Evolutionary conservation across 2,888 invertebrate species (phyloP).

Genomic region (Muscina levida): DNA sequence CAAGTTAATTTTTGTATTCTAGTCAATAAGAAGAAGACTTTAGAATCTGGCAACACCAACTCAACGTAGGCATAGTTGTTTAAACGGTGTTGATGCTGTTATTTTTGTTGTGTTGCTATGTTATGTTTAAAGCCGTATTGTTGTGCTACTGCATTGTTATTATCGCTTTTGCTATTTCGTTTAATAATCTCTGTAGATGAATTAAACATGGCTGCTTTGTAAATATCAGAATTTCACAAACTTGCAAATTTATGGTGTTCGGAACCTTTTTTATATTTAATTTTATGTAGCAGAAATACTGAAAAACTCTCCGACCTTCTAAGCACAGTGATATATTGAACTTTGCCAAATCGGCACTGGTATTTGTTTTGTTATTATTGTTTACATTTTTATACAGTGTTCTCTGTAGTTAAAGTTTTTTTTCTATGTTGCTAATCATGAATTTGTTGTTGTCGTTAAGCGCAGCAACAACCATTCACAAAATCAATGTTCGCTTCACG

Average conservation of each 20-base stretch:
- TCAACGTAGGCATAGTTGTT: no score
- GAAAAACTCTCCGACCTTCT: slow-evolving; percentile 27
- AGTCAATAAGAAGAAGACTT: no score
- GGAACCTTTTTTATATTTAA: not conserved
- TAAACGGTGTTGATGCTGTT: no score
- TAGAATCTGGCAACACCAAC: no score
- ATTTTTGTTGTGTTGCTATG: no score
- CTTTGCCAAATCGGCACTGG: not conserved
- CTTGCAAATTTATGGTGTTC: slow-evolving; percentile 5
- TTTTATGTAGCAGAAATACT: not conserved
- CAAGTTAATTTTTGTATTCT: no score
- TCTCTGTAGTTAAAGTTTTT: no score
- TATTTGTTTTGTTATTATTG: slow-evolving; percentile 12
- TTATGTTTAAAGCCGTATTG: no score
- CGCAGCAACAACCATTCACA: slow-evolving; percentile 57
- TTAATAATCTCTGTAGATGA: slow-evolving; percentile 27
- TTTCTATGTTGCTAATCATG: not conserved
- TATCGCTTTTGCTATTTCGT: not conserved
- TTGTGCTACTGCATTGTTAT: slow-evolving; percentile 64
- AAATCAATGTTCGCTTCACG: slow-evolving; percentile 39
- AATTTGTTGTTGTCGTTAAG: slow-evolving; percentile 35
- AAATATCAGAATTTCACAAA: slow-evolving; percentile 25
- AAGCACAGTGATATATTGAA: not conserved
- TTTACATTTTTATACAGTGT: slow-evolving; percentile 23
- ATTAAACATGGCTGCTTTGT: slow-evolving; percentile 57